Evolutionary conservation across 1,140 invertebrate species (phyloP).

Genomic region (Bombyx mandarina): DNA sequence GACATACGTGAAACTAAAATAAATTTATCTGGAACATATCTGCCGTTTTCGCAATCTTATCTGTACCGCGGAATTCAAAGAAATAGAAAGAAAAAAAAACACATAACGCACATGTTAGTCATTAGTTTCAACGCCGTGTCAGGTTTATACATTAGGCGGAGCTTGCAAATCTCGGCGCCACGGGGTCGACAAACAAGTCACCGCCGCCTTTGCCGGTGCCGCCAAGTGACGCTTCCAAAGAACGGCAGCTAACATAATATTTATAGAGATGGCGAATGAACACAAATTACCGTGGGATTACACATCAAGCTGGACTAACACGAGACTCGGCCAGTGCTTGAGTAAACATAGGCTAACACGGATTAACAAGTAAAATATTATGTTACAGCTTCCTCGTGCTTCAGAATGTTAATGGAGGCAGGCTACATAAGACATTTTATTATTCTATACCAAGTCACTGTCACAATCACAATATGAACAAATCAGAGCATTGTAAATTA

Average conservation of each 20-base stretch:
- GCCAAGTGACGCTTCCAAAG: conserved; percentile 21
- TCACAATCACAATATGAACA: no score
- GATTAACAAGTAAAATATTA: not conserved
- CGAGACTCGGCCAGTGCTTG: not conserved
- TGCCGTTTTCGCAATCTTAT: no score
- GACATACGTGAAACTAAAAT: no score
- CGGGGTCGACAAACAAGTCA: conserved; percentile 23
- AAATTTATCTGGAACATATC: no score
- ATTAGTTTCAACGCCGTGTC: conserved; percentile 44
- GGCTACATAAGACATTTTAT: no score
- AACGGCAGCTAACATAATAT: conserved; percentile 61
- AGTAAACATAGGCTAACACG: not conserved
- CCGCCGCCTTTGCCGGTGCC: conserved; percentile 27
- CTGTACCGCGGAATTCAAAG: not conserved
- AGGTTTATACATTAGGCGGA: conserved; percentile 53
- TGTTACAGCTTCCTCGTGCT: no score
- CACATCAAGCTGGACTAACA: conserved; percentile 13
- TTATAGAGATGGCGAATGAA: conserved; percentile 51
- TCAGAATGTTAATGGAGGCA: no score
- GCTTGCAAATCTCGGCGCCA: conserved; percentile 50
- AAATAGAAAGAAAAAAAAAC: conserved; percentile 28
- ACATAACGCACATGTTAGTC: conserved; percentile 52
- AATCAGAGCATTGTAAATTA: no score
- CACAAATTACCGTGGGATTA: conserved; percentile 65
- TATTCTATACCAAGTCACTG: no score